Percentiles rank a stretch among this genome's conserved stretches.
Evolutionary conservation across 2,888 invertebrate species (phyloP).

Genomic region (Chaitophorus viminalis): DNA sequence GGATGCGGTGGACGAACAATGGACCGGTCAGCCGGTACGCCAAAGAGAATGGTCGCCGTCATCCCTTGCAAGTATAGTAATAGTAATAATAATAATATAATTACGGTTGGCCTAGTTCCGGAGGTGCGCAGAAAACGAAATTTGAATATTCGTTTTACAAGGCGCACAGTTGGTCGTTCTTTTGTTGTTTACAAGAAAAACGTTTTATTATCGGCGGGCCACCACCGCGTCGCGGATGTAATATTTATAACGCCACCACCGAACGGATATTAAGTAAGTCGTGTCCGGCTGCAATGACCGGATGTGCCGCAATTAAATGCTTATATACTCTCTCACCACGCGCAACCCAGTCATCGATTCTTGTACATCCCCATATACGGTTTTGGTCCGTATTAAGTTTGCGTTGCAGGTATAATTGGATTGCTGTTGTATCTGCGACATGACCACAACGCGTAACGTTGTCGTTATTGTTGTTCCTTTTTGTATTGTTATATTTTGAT

Average conservation of each 20-base stretch:
- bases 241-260: slow-evolving; percentile 18
- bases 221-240: slow-evolving; percentile 8
- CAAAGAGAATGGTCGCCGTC: background rate
- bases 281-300: slow-evolving; percentile 47
- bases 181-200: slow-evolving; percentile 60
- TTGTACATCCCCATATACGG: too few relatives aligned
- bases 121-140: slow-evolving; percentile 30
- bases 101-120: slow-evolving; percentile 60
- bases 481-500: too few relatives aligned
- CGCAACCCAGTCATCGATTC: background rate
- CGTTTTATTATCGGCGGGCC: slow-evolving; percentile 47
- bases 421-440: too few relatives aligned
- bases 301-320: slow-evolving; percentile 47
- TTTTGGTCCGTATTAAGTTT: too few relatives aligned
- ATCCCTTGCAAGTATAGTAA: slow-evolving; percentile 22
- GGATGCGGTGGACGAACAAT: slow-evolving; percentile 37
- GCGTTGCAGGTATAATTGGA: too few relatives aligned
- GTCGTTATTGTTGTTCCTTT: too few relatives aligned
- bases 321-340: slow-evolving; percentile 4
- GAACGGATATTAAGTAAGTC: slow-evolving; percentile 40
- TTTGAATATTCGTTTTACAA: slow-evolving; percentile 56
- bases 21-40: slow-evolving; percentile 50
- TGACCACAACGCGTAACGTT: too few relatives aligned
- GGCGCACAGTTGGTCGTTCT: slow-evolving; percentile 10
- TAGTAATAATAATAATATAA: slow-evolving; percentile 45